phyloP scores from a whole-genome alignment of 2,797 vertebrate species.

The Neoniphon sammara region DNA sequence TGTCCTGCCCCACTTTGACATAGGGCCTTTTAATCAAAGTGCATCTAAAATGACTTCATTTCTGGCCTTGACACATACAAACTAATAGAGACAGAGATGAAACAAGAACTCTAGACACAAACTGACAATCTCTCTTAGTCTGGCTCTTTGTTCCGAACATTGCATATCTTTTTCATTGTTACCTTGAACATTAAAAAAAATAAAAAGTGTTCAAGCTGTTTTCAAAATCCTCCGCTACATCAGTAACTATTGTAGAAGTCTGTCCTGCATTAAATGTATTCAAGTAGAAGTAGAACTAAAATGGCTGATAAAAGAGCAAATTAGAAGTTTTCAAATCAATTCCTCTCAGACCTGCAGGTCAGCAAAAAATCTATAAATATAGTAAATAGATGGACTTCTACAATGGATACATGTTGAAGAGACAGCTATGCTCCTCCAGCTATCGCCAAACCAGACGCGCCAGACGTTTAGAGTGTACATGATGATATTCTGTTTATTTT shows the following conservation, averaged over 20 bases:
- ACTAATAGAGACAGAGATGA: slow-evolving; percentile 21
- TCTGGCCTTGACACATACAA: slow-evolving; percentile 20
- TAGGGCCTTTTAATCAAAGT: slow-evolving; percentile 41
- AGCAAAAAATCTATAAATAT: slow-evolving; percentile 30
- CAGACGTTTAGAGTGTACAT: slow-evolving; percentile 42
- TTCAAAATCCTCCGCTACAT: slow-evolving; percentile 1
- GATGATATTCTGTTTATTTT: slow-evolving; percentile 44
- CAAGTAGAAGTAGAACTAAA: slow-evolving; percentile 16
- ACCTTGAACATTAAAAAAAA: slow-evolving; percentile 6
- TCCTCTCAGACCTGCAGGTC: slow-evolving; percentile 30
- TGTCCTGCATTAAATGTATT: slow-evolving; percentile 24
- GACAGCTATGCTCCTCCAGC: slow-evolving; percentile 26
- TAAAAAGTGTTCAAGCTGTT: neutral
- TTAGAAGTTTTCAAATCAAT: slow-evolving; percentile 24
- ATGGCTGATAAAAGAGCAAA: slow-evolving; percentile 1
- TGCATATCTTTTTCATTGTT: slow-evolving; percentile 18
- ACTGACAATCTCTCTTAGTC: slow-evolving; percentile 40
- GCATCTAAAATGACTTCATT: slow-evolving; percentile 44
- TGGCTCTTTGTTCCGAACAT: slow-evolving; percentile 17
- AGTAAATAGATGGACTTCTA: slow-evolving; percentile 33
- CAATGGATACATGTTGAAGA: slow-evolving; percentile 21
- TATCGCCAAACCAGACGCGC: slow-evolving; percentile 36
- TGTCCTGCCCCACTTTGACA: slow-evolving; percentile 5
- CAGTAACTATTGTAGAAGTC: slow-evolving; percentile 5
- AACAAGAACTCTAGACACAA: slow-evolving; percentile 31